Percentiles rank a stretch among this genome's conserved stretches.
phyloP scores from a whole-genome alignment of 2,113 vertebrate species.

The Nothoprocta pentlandii region DNA sequence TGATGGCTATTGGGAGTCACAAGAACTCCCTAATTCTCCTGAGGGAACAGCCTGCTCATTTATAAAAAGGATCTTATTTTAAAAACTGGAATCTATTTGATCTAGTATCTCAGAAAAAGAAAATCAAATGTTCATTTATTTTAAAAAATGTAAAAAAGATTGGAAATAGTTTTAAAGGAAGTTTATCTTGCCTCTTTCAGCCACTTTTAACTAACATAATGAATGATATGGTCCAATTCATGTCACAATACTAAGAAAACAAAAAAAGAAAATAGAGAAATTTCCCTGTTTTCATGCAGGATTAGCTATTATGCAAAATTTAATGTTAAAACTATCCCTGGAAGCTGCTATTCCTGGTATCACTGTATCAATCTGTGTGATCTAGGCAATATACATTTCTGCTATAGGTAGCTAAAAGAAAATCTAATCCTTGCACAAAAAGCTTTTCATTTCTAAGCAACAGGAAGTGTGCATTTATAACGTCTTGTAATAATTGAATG shows the following conservation, averaged over 20 bases:
- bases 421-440: not conserved
- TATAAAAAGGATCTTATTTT: not conserved
- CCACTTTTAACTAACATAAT: not conserved
- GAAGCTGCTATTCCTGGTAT: not conserved
- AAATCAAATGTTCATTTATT: not conserved
- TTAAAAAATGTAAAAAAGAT: not conserved
- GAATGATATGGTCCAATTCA: not conserved
- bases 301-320: not conserved
- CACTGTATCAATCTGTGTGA: not conserved
- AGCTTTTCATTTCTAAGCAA: not conserved
- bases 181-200: not conserved
- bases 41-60: not conserved
- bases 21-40: not conserved
- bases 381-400: not conserved
- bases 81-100: not conserved
- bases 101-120: not conserved
- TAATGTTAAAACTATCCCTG: not conserved
- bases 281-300: not conserved
- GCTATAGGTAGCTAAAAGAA: not conserved
- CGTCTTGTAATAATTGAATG: not conserved
- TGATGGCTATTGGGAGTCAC: not conserved
- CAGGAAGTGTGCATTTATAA: not conserved
- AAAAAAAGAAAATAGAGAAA: fast-evolving
- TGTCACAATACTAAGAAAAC: not conserved
- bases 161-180: not conserved